Percentiles rank a stretch among this genome's conserved stretches.
phyloP scores from a whole-genome alignment of 2,113 vertebrate species.

The Corythoichthys intestinalis region DNA sequence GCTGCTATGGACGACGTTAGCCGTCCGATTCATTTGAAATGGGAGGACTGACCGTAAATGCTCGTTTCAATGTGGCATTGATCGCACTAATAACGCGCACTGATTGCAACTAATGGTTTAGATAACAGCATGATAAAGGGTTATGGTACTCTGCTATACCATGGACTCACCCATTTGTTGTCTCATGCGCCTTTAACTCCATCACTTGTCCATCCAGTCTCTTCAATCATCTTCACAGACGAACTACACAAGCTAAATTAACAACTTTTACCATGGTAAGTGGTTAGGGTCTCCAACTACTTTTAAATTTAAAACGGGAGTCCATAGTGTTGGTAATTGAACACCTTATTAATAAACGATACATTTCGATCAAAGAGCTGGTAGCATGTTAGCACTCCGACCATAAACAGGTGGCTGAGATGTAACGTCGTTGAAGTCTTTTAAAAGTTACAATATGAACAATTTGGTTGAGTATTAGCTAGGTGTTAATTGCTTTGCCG shows the following conservation, averaged over 20 bases:
- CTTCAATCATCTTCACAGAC: constrained; percentile 37
- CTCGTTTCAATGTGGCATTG: too few relatives aligned
- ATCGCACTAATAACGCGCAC: too few relatives aligned
- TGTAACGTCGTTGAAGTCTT: neutral
- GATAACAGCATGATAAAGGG: neutral
- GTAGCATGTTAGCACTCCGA: constrained; percentile 8
- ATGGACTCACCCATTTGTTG: constrained; percentile 64
- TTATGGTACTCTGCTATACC: neutral
- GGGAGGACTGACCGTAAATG: too few relatives aligned
- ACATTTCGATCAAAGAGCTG: neutral
- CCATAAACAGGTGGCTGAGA: constrained; percentile 52
- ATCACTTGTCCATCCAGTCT: constrained; percentile 56
- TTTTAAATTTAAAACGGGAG: neutral
- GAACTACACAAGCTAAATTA: neutral
- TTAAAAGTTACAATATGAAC: neutral
- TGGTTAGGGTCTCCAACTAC: neutral
- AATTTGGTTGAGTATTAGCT: neutral
- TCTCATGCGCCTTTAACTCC: constrained; percentile 62
- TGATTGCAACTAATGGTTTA: neutral
- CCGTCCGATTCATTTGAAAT: too few relatives aligned
- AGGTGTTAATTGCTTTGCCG: neutral
- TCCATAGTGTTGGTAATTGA: neutral
- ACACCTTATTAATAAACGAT: neutral
- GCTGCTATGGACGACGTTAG: too few relatives aligned
- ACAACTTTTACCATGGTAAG: constrained; percentile 7